These are phyloP conservation scores for Heliconius cydno DNA, from an alignment of 2,888 invertebrate genomes.

Conservation along the genomic window DNA sequence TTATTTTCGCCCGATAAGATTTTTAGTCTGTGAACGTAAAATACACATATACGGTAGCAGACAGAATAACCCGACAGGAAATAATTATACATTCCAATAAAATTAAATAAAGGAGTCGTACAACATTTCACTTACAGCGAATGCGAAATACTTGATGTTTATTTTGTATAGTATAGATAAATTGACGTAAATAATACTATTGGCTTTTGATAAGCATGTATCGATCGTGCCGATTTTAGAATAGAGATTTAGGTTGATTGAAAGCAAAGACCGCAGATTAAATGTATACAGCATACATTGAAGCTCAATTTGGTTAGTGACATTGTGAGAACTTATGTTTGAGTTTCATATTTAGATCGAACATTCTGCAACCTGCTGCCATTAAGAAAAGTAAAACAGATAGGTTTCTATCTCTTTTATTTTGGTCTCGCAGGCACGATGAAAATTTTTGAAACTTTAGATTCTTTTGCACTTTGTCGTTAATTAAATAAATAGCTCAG, in stretches of 20 bases:
- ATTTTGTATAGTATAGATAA: conserved; percentile 16
- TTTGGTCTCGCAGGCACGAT: neutral
- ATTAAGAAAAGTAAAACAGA: conserved; percentile 7
- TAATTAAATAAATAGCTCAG: neutral
- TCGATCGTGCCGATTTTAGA: conserved; percentile 42
- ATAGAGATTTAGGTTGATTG: conserved; percentile 44
- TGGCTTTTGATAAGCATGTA: conserved; percentile 36
- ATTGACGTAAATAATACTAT: conserved; percentile 43
- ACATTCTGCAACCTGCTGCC: conserved; percentile 30
- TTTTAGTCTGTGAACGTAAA: neutral
- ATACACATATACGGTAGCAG: conserved; percentile 52
- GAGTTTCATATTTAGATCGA: conserved; percentile 35
- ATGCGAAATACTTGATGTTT: neutral
- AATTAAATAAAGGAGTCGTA: neutral
- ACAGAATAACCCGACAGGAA: conserved; percentile 72
- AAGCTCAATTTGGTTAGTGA: conserved; percentile 42
- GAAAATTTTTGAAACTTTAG: neutral
- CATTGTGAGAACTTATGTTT: conserved; percentile 32
- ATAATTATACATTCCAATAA: conserved; percentile 38
- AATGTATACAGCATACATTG: conserved; percentile 34
- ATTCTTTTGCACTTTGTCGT: neutral
- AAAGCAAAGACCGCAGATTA: conserved; percentile 41
- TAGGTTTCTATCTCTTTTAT: neutral
- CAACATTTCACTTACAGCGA: neutral
- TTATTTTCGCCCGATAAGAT: neutral